A percentile compares a stretch with the other conserved stretches of the same genome.
These are phyloP conservation scores for Benthosema pterotum DNA, from an alignment of 2,797 vertebrate genomes.

Conservation along the genomic window DNA sequence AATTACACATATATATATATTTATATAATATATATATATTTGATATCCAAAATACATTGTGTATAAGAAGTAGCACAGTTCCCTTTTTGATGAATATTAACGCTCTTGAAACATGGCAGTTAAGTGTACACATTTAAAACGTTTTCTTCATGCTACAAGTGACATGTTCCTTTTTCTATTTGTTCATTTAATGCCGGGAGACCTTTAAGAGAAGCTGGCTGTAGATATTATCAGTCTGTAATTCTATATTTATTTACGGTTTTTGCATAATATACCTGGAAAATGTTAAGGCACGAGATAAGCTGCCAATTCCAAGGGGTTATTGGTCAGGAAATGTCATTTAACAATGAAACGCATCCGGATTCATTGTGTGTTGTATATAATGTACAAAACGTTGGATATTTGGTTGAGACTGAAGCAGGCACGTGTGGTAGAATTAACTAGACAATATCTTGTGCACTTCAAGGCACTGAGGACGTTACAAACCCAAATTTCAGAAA, in stretches of 20 bases:
- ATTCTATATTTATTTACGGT: conserved; percentile 44
- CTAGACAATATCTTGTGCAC: conserved; percentile 63
- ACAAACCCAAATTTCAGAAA: conserved; percentile 67
- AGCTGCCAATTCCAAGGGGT: conserved; percentile 56
- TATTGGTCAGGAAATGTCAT: conserved; percentile 50
- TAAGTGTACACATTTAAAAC: conserved; percentile 65
- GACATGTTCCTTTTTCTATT: conserved; percentile 64
- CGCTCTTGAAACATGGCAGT: conserved; percentile 70
- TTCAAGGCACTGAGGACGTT: conserved; percentile 69
- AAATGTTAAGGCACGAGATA: conserved; percentile 57
- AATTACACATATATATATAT: conserved; percentile 92
- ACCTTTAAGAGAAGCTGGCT: conserved; percentile 53
- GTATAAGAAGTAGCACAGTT: conserved; percentile 91
- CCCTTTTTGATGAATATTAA: conserved; percentile 76
- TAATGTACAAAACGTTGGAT: conserved; percentile 48
- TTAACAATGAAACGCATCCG: conserved; percentile 44
- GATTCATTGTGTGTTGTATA: conserved; percentile 55
- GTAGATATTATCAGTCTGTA: conserved; percentile 41
- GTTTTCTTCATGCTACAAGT: conserved; percentile 80
- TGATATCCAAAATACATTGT: conserved; percentile 95
- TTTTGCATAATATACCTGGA: conserved; percentile 66
- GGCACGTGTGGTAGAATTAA: conserved; percentile 67
- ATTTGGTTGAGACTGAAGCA: conserved; percentile 64
- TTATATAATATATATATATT: conserved; percentile 82
- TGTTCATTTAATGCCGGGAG: conserved; percentile 60